A percentile compares a stretch with the other conserved stretches of the same genome.
Conservation (phyloP, 1,140 invertebrate genomes). For the Pectinophora gossypiella region DNA sequence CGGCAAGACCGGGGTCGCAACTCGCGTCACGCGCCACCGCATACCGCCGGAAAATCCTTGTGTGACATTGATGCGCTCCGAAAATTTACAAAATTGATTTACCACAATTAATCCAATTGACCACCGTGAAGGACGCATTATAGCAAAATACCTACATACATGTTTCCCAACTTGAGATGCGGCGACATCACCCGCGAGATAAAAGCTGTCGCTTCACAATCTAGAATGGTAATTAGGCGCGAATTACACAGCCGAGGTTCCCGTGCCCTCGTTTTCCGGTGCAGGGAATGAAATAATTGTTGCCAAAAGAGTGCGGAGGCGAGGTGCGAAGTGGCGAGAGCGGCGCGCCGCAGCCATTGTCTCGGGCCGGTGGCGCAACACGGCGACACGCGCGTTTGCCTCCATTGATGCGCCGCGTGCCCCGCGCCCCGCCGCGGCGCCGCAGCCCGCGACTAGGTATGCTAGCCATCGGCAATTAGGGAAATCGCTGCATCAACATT, state of each 20-base stretch:
- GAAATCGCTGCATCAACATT: slow-evolving; percentile 48
- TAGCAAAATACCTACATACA: background rate
- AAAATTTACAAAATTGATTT: slow-evolving; percentile 40
- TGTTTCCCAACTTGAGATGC: background rate
- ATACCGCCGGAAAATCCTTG: slow-evolving; percentile 36
- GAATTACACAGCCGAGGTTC: slow-evolving; percentile 9
- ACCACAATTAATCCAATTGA: slow-evolving; percentile 33
- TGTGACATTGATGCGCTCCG: slow-evolving; percentile 29
- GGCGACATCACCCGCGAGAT: background rate
- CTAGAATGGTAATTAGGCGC: slow-evolving; percentile 13
- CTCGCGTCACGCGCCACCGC: slow-evolving; percentile 31
- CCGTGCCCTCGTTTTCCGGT: slow-evolving; percentile 37
- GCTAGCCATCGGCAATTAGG: slow-evolving; percentile 31
- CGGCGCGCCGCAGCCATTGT: slow-evolving; percentile 38
- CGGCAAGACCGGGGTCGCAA: slow-evolving; percentile 6
- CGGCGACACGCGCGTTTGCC: slow-evolving; percentile 66
- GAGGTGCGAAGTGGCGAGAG: slow-evolving; percentile 41
- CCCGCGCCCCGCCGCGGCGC: slow-evolving; percentile 17
- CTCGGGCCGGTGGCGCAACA: slow-evolving; percentile 48
- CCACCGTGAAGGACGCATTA: slow-evolving; percentile 23
- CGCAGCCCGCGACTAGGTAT: background rate
- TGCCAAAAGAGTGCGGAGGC: slow-evolving; percentile 41
- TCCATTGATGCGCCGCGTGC: slow-evolving; percentile 51
- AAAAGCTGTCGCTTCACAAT: background rate
- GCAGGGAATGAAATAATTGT: slow-evolving; percentile 36